Conservation (phyloP, 2,113 vertebrate genomes). For the Sakesphorus luctuosus region DNA sequence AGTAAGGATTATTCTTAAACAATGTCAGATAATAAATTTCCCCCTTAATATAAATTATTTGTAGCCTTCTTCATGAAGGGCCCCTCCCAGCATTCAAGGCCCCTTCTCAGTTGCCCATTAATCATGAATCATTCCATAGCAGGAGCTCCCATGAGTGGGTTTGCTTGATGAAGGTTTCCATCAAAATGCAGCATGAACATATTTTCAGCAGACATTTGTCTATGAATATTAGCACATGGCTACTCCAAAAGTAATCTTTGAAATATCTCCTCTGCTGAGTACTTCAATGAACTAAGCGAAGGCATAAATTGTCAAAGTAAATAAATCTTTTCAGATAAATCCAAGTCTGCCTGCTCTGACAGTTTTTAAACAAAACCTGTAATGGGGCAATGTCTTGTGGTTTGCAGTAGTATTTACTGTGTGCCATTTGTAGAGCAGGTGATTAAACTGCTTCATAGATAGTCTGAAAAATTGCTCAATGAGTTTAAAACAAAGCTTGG, state of each 20-base stretch:
- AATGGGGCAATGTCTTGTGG: background rate
- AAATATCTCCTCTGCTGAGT: background rate
- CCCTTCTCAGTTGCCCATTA: background rate
- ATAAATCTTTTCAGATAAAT: background rate
- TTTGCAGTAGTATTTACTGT: background rate
- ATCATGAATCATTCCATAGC: background rate
- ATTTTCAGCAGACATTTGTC: background rate
- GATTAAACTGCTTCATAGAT: background rate
- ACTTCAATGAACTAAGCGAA: background rate
- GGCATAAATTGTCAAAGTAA: background rate
- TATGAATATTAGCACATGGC: background rate
- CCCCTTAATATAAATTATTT: background rate
- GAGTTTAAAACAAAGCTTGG: background rate
- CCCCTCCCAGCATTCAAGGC: background rate
- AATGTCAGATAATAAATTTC: constrained; percentile 11
- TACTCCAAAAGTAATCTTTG: background rate
- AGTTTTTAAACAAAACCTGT: background rate
- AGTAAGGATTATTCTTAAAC: background rate
- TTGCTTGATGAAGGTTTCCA: background rate
- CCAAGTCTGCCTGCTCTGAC: background rate
- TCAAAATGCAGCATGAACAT: background rate
- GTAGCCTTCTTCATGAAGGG: background rate
- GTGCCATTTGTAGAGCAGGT: background rate
- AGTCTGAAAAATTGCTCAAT: background rate
- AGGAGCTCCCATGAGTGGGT: background rate